These are phyloP conservation scores for Polymixis lichenea DNA, from an alignment of 2,888 invertebrate genomes.

Conservation along the genomic window DNA sequence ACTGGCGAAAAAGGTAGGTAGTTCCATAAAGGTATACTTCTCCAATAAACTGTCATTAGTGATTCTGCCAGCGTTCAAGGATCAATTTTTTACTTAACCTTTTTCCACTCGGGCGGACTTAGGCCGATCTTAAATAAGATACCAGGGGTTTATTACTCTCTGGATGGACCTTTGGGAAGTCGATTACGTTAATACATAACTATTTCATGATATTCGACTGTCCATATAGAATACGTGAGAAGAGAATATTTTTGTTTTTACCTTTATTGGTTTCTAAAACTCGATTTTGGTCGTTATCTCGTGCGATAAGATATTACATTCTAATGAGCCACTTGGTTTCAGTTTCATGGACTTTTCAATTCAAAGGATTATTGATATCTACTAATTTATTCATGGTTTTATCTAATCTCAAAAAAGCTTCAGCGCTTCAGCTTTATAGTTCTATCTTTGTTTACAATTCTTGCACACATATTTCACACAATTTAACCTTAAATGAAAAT, in stretches of 20 bases:
- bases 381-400: not conserved
- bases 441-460: not conserved
- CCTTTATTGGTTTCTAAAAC: conserved; percentile 23
- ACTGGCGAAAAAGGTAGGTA: conserved; percentile 11
- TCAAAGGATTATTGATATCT: not conserved
- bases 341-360: not conserved
- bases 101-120: conserved; percentile 65
- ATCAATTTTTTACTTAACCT: conserved; percentile 65
- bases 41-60: conserved; percentile 56
- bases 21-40: conserved; percentile 40
- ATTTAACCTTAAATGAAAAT: not conserved
- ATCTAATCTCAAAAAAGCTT: not conserved
- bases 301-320: not conserved
- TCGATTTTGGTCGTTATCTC: conserved; percentile 1
- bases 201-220: conserved; percentile 57
- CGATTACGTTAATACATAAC: conserved; percentile 63
- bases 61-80: conserved; percentile 57
- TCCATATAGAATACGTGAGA: conserved; percentile 28
- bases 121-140: conserved; percentile 66
- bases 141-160: conserved; percentile 68
- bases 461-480: not conserved
- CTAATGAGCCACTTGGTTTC: not conserved
- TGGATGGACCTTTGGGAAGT: conserved; percentile 54
- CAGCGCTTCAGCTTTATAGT: too few species aligned
- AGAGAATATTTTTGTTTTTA: conserved; percentile 20